Evolutionary conservation across 2,888 invertebrate species (phyloP), one percentile per base, ranked within the genome.

Genomic region (Mythimna lalbum): DNA sequence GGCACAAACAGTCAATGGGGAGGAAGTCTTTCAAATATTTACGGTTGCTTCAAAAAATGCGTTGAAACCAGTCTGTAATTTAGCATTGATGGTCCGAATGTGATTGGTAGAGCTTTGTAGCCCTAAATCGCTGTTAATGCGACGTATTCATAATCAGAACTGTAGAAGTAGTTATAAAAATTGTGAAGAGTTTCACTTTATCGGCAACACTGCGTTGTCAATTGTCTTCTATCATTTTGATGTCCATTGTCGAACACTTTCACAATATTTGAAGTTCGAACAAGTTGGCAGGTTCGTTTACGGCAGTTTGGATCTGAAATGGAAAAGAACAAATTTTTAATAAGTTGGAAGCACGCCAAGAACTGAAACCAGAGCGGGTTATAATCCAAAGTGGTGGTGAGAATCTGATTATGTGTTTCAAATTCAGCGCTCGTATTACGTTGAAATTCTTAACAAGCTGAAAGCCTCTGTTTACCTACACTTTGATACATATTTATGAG

Each of bases 1-100:
- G 91, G 89, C 95, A 91, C 93, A 89, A 90, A 91, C 88, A 90
- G 92, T 93, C 91, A 88, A 85, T 85, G 72, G 63, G 69, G 80
- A 74, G 65, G 72, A 75, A 50, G 62, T 63, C 64, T 63, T 80
- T 69, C 53, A 78, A 79, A 75, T 93, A 97, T 97, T 97, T 98
- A 98, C 97, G 98, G 98, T 96, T 98, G 98, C 96, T 98, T 98
- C 95, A 98, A 96, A 95, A 98, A 98, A 96, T 98, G 98, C 93
- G 98, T 98, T 93, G 98, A 98, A 86, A 98, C 98, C 92, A 98
- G 97, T 96, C 98, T 98, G 97, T 98, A 97, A 96, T 98, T 98
- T 97, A 98, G 98, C 98, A 98, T 98, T 95, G 95, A 96, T 89
- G 87, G 89, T 79, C 87, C 82, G 96, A 89, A 81, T 78, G 85